Percentiles rank a stretch among this genome's conserved stretches.
phyloP scores from a whole-genome alignment of 2,888 invertebrate genomes.

The Apomyelois bistriatella region DNA sequence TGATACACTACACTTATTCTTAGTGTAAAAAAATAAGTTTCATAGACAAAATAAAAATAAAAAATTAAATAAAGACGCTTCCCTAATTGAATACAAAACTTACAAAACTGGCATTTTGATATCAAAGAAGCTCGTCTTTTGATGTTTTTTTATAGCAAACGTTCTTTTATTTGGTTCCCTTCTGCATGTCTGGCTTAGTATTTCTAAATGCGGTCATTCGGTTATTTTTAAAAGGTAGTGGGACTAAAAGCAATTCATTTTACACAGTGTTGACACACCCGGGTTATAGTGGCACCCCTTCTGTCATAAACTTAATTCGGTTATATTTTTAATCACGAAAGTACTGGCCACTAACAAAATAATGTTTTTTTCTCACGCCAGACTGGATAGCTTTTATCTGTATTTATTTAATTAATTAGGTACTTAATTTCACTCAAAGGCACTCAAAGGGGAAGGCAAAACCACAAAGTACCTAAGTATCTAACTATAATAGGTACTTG shows the following conservation, averaged over 20 bases:
- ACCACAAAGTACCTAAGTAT: too few species aligned
- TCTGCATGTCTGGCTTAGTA: constrained; percentile 34
- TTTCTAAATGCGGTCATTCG: constrained; percentile 34
- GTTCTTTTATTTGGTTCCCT: constrained; percentile 41
- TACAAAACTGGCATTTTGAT: not conserved
- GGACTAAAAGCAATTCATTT: constrained; percentile 17
- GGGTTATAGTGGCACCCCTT: not conserved
- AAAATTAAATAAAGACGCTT: not conserved
- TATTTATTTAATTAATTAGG: too few species aligned
- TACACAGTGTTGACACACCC: constrained; percentile 27
- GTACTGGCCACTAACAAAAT: not conserved
- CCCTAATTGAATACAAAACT: constrained; percentile 17
- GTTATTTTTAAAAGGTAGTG: constrained; percentile 31
- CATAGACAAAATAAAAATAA: not conserved
- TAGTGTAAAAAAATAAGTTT: not conserved
- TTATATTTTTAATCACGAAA: constrained; percentile 2
- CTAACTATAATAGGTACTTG: too few species aligned
- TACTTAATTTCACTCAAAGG: too few species aligned
- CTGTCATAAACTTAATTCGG: not conserved
- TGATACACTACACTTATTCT: too few species aligned
- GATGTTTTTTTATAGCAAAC: constrained; percentile 15
- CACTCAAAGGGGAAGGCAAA: too few species aligned
- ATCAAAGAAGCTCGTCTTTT: constrained; percentile 5
- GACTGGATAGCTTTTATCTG: too few species aligned
- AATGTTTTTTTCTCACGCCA: not conserved